Percentiles rank a stretch among this genome's conserved stretches.
These are phyloP conservation scores for Drymodes brunneopygia DNA, from an alignment of 2,113 vertebrate species.

Conservation along the genomic window DNA sequence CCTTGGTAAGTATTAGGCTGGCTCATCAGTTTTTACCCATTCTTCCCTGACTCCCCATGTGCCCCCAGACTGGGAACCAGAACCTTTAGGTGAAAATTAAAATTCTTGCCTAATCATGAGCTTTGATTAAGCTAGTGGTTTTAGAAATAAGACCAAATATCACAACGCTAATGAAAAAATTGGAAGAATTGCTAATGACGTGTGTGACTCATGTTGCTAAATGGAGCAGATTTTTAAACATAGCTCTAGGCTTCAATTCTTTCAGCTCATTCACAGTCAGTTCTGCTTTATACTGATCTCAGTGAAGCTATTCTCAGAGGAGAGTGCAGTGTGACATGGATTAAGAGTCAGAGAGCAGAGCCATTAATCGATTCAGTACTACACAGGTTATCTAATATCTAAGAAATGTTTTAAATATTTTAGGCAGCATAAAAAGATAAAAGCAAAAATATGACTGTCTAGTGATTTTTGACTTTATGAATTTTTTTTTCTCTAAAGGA, in stretches of 20 bases:
- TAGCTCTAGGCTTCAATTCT: conserved; percentile 42
- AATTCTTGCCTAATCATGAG: not conserved
- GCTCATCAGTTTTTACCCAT: not conserved
- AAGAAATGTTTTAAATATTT: not conserved
- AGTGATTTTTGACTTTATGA: not conserved
- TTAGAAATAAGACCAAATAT: not conserved
- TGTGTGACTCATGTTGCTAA: conserved; percentile 53
- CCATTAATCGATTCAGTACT: not conserved
- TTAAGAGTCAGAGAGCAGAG: not conserved
- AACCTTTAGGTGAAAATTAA: not conserved
- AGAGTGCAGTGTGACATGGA: not conserved
- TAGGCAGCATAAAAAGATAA: not conserved
- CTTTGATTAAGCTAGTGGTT: not conserved
- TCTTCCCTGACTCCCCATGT: not conserved
- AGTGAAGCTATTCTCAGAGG: conserved; percentile 25
- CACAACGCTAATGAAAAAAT: not conserved
- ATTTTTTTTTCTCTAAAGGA: not conserved
- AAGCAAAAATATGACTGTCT: not conserved
- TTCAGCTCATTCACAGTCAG: conserved; percentile 35
- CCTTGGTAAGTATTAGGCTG: not conserved
- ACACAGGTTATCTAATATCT: not conserved
- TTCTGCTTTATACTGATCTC: conserved; percentile 18
- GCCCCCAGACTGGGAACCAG: not conserved
- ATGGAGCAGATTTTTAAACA: conserved; percentile 53
- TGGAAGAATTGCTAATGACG: not conserved